Evolutionary conservation across 2,888 invertebrate species (phyloP).

Genomic region (Drosophila macrospina): DNA sequence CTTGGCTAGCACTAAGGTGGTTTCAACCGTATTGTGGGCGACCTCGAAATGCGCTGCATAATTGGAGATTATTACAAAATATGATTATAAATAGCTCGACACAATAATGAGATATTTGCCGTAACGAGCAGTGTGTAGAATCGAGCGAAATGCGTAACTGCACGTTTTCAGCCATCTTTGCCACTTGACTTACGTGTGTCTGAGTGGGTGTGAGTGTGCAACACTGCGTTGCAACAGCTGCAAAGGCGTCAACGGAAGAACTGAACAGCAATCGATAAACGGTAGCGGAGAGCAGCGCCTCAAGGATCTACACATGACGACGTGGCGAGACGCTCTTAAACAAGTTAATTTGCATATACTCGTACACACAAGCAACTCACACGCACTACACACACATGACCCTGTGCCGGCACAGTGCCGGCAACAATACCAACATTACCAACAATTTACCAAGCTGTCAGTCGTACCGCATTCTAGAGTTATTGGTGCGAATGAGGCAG

Average conservation of each 20-base stretch:
- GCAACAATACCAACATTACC: conserved; percentile 14
- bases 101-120: conserved; percentile 8
- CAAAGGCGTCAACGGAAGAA: conserved; percentile 25
- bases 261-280: conserved; percentile 68
- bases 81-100: conserved; percentile 4
- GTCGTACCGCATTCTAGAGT: conserved; percentile 9
- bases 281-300: conserved; percentile 28
- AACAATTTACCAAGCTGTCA: conserved; percentile 24
- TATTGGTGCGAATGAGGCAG: conserved; percentile 27
- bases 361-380: conserved; percentile 15
- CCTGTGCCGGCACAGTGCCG: not conserved
- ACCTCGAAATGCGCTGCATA: conserved; percentile 18
- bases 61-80: conserved; percentile 21
- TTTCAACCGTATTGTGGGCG: conserved; percentile 21
- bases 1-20: conserved; percentile 2
- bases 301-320: conserved; percentile 53
- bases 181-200: conserved; percentile 13
- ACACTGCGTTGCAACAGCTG: conserved; percentile 11
- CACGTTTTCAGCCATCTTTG: conserved; percentile 15
- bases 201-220: conserved; percentile 3
- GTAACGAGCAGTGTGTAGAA: not conserved
- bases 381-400: conserved; percentile 48
- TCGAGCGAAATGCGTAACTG: conserved; percentile 7
- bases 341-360: conserved; percentile 61
- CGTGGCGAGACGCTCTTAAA: conserved; percentile 44